Evolutionary conservation across 2,888 invertebrate species (phyloP), one percentile per base, ranked within the genome.

Genomic region (Morinoia aosen): DNA sequence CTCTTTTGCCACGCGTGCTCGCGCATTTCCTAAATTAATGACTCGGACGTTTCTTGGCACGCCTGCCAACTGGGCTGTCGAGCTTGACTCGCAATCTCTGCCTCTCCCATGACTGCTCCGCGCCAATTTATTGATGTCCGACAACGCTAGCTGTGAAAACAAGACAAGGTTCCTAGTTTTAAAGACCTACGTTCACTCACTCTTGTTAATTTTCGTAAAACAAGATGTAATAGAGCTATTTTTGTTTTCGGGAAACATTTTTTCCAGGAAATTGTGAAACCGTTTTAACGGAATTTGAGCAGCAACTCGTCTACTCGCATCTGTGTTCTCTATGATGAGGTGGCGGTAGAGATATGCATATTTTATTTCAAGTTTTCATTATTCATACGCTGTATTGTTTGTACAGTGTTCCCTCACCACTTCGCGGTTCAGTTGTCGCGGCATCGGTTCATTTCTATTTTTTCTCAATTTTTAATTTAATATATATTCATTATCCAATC

Each of bases 11-110:
- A 25, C 33, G 76, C 25, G 25, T 76, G 33, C 76, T 76, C 76
- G 33, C 25, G 76, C 76, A 76, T 76, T 16, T 76, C 76, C 76
- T 76, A 76, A 76, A 76, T 76, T 76, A 76, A 16, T 76, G 76
- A 76, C 76, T 25, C 25, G 76, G 76, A 48, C 57, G 57, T 57
- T 33, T 19, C 57, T 93, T 93, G 93, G 57, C 57, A 93, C 93
- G 93, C 56, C 57, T 93, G 93, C 93, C 93, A 93, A 93, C 57
- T 19, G 19, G 48, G 57, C 93, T 93, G 93, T 93, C 93, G 48
- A 33, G n/a, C 16, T 33, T 93, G 93, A 19, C 33, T 39, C 33
- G 33, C 33, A 93, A 93, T 93, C 93, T 93, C 57, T 93, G 56
- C 58, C 57, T 93, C 39, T 48, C 48, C 48, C 90, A 48, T 40